These are phyloP conservation scores for Hypocryptadius cinnamomeus DNA, from an alignment of 2,113 vertebrate genomes.

Conservation along the genomic window DNA sequence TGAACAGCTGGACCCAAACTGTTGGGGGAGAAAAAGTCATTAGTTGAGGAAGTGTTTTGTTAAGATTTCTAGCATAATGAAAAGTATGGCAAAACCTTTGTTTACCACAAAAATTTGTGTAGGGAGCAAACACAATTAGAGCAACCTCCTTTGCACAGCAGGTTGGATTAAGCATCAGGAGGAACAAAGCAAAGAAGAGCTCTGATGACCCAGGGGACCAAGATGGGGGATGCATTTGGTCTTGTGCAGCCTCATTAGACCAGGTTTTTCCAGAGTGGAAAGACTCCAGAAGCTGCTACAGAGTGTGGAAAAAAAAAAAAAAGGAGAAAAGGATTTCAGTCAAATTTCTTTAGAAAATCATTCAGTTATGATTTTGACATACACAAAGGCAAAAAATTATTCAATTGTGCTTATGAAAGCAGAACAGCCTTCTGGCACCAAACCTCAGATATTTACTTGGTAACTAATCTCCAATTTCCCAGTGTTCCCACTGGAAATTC, in stretches of 20 bases:
- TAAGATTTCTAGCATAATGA: neutral
- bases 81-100: neutral
- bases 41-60: neutral
- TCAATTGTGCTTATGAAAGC: neutral
- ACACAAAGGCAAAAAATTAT: neutral
- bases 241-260: neutral
- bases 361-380: neutral
- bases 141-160: neutral
- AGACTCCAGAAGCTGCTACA: neutral
- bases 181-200: neutral
- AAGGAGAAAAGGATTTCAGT: neutral
- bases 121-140: neutral
- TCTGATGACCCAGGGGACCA: neutral
- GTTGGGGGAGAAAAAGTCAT: neutral
- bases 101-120: neutral
- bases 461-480: constrained; percentile 25
- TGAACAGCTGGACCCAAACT: constrained; percentile 1
- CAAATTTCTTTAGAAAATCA: neutral
- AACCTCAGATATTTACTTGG: neutral
- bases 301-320: neutral
- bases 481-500: neutral
- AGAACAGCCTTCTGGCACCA: neutral
- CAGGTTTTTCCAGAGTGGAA: neutral
- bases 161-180: neutral
- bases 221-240: neutral